Percentiles rank a stretch among this genome's conserved stretches.
Evolutionary conservation across 2,113 vertebrate genomes (phyloP).

Genomic region (Psammodynastes pulverulentus): DNA sequence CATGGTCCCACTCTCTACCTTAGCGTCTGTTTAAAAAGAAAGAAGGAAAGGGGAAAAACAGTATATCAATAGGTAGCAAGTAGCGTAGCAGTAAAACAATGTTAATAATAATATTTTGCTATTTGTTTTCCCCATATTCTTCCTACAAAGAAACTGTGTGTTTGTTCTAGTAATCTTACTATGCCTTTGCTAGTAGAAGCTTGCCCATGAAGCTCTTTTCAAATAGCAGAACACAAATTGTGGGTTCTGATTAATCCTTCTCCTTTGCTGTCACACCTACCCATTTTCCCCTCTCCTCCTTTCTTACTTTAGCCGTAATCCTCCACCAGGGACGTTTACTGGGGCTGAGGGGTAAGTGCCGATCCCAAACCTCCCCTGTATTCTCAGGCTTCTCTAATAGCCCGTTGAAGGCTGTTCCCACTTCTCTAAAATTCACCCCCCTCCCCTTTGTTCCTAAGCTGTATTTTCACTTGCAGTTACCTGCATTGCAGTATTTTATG

Average conservation of each 20-base stretch:
- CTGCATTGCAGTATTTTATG: constrained; percentile 73
- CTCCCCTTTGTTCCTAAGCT: constrained; percentile 69
- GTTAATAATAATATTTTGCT: neutral
- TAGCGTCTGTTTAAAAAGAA: constrained; percentile 42
- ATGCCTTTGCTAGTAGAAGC: constrained; percentile 33
- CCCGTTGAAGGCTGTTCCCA: constrained; percentile 68
- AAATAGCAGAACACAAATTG: constrained; percentile 55
- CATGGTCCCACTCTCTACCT: neutral
- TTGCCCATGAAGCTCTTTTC: constrained; percentile 56
- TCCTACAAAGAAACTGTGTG: constrained; percentile 27
- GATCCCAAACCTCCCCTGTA: constrained; percentile 61
- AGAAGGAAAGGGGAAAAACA: constrained; percentile 57
- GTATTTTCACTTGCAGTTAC: constrained; percentile 68
- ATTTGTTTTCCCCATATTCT: constrained; percentile 23
- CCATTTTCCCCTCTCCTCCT: constrained; percentile 81
- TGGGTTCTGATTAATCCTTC: constrained; percentile 72
- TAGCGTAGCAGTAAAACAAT: neutral
- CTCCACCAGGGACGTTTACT: constrained; percentile 89
- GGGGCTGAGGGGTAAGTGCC: constrained; percentile 87
- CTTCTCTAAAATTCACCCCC: constrained; percentile 49
- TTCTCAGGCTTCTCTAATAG: constrained; percentile 72
- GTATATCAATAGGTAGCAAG: neutral
- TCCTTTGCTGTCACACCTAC: constrained; percentile 75
- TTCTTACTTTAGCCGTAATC: constrained; percentile 82
- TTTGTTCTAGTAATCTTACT: constrained; percentile 38